Percentiles rank a stretch among this genome's conserved stretches.
These are phyloP conservation scores for Osmerus mordax DNA, from an alignment of 2,113 vertebrate genomes.

Conservation along the genomic window DNA sequence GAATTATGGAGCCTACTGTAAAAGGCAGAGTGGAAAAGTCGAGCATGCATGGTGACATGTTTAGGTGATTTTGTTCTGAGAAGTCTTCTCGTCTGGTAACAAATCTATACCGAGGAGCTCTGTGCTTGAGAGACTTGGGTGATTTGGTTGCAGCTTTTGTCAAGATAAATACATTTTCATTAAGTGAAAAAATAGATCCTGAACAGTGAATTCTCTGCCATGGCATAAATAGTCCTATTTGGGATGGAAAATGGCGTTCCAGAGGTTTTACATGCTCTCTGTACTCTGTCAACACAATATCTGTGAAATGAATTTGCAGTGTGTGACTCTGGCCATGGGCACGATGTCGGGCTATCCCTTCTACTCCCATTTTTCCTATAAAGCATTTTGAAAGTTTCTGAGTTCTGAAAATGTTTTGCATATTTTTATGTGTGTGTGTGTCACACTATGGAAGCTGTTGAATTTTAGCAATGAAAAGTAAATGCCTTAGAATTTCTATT, in stretches of 20 bases:
- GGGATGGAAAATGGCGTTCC: conserved; percentile 2
- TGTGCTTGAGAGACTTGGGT: background rate
- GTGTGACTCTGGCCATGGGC: conserved; percentile 2
- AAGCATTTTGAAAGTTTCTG: too few species aligned
- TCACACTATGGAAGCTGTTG: too few species aligned
- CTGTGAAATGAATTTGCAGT: conserved; percentile 22
- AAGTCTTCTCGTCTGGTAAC: background rate
- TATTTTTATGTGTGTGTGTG: too few species aligned
- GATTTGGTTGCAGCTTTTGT: conserved; percentile 7
- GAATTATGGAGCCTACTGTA: conserved; percentile 5
- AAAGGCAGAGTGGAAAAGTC: background rate
- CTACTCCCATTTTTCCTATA: too few species aligned
- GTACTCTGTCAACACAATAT: conserved; percentile 17
- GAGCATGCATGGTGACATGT: background rate
- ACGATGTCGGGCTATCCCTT: background rate
- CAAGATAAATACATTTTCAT: conserved; percentile 13
- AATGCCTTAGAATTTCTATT: too few species aligned
- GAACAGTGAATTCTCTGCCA: background rate
- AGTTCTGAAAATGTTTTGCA: too few species aligned
- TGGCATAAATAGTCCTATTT: conserved; percentile 9
- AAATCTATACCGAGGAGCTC: background rate
- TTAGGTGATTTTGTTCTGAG: conserved; percentile 2
- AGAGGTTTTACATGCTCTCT: background rate
- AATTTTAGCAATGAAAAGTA: too few species aligned
- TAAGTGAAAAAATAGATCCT: background rate